phyloP scores from a whole-genome alignment of 2,797 vertebrate species.

The Pangasius djambal region DNA sequence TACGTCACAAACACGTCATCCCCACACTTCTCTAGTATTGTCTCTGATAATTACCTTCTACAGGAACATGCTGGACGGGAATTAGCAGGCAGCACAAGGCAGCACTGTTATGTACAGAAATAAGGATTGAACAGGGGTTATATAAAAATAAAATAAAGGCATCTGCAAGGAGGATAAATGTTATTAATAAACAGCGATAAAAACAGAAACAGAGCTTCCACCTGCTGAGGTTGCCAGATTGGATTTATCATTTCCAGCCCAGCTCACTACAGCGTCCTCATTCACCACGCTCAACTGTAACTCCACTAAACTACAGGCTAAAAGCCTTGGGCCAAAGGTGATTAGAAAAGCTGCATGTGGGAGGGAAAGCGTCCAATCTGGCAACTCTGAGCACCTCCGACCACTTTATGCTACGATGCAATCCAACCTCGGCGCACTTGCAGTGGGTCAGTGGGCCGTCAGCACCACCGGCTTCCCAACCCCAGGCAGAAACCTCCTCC shows the following conservation, averaged over 20 bases:
- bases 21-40: neutral
- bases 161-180: neutral
- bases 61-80: neutral
- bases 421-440: slow-evolving; percentile 13
- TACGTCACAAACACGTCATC: neutral
- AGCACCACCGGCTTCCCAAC: neutral
- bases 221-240: slow-evolving; percentile 1
- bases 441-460: slow-evolving; percentile 23
- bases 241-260: neutral
- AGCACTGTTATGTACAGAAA: neutral
- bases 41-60: neutral
- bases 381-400: slow-evolving; percentile 39
- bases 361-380: slow-evolving; percentile 8
- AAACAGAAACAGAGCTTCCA: neutral
- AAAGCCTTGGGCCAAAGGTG: neutral
- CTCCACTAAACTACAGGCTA: neutral
- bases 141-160: neutral
- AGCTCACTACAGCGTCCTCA: neutral
- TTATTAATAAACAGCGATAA: neutral
- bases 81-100: neutral
- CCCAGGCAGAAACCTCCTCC: neutral
- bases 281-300: neutral
- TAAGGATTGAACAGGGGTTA: neutral
- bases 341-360: neutral
- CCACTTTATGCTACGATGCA: slow-evolving; percentile 33